These are phyloP conservation scores for Pteria penguin DNA, from an alignment of 2,888 invertebrate genomes.

Conservation along the genomic window DNA sequence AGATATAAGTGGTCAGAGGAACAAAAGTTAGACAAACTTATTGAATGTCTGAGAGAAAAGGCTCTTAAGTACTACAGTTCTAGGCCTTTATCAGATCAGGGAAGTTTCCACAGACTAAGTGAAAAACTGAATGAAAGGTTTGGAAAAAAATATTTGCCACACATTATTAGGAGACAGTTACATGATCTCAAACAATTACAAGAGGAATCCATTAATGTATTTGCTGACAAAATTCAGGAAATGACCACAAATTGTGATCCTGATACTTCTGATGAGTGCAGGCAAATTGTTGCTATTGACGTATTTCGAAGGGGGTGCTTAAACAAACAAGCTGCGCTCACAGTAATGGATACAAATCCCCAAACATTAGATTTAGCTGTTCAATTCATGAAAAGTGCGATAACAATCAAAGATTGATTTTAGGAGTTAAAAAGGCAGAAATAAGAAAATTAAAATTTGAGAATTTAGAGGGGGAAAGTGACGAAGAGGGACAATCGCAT, in stretches of 20 bases:
- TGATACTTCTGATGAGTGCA: background rate
- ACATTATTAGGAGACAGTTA: constrained; percentile 10
- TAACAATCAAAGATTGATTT: constrained; percentile 20
- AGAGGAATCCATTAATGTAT: constrained; percentile 14
- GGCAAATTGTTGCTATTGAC: constrained; percentile 19
- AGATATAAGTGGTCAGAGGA: background rate
- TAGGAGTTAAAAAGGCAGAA: background rate
- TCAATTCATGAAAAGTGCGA: constrained; percentile 8
- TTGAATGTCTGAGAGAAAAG: background rate
- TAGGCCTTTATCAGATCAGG: background rate
- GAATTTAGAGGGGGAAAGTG: background rate
- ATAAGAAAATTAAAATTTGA: constrained; percentile 3
- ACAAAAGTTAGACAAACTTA: background rate
- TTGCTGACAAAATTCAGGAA: constrained; percentile 10
- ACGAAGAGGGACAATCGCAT: background rate
- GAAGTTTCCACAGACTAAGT: background rate
- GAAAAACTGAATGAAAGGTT: constrained; percentile 28
- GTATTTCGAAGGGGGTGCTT: constrained; percentile 21
- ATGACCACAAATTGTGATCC: background rate
- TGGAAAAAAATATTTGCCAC: constrained; percentile 17
- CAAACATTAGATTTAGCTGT: constrained; percentile 8
- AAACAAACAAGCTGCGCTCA: constrained; percentile 5
- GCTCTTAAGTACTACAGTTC: constrained; percentile 24
- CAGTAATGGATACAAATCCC: constrained; percentile 33
- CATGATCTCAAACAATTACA: background rate